These are phyloP conservation scores for Corbicula japonica DNA, from an alignment of 2,888 invertebrate genomes.

Conservation along the genomic window DNA sequence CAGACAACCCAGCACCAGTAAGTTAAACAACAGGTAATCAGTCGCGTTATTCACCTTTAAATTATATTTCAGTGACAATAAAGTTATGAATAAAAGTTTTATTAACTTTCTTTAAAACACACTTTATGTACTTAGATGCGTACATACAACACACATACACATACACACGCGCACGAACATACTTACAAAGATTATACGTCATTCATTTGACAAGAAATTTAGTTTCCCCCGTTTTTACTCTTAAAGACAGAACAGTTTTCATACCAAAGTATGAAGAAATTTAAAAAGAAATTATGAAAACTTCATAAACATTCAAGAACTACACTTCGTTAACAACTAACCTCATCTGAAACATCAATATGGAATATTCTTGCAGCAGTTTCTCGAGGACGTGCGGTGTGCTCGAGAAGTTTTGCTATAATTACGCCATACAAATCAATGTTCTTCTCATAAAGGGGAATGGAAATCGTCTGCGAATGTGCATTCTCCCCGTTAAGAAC, in stretches of 20 bases:
- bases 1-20: conserved; percentile 77
- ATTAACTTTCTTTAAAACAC: background rate
- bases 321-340: conserved; percentile 22
- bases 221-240: too few relatives aligned
- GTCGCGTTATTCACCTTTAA: conserved; percentile 77
- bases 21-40: conserved; percentile 78
- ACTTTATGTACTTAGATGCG: background rate
- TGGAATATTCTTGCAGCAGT: conserved; percentile 70
- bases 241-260: too few relatives aligned
- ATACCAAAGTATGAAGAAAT: too few relatives aligned
- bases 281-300: background rate
- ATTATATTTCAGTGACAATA: background rate
- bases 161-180: background rate
- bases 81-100: background rate
- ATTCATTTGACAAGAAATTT: too few relatives aligned
- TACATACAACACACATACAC: background rate
- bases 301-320: background rate
- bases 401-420: conserved; percentile 54
- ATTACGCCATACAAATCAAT: conserved; percentile 58
- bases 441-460: conserved; percentile 66
- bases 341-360: conserved; percentile 77
- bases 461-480: conserved; percentile 11
- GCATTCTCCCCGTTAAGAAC: conserved; percentile 8
- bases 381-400: conserved; percentile 52
- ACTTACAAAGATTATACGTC: too few relatives aligned